Percentiles rank a stretch among this genome's conserved stretches.
These are phyloP conservation scores for Stomorhina lunata DNA, from an alignment of 2,888 invertebrate species.

Conservation along the genomic window DNA sequence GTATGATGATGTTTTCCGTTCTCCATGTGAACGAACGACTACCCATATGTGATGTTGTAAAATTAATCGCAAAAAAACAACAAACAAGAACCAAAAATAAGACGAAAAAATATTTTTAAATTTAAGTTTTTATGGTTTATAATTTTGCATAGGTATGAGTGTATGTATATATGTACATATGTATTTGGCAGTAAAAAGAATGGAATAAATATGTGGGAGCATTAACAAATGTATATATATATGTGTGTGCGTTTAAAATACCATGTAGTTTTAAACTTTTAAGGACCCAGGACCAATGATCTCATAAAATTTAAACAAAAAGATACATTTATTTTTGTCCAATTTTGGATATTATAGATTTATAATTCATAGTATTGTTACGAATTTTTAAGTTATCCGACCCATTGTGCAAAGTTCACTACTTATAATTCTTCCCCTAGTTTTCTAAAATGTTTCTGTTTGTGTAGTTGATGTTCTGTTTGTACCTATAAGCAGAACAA, in stretches of 20 bases:
- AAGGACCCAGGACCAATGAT: no score
- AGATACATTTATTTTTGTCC: no score
- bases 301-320: no score
- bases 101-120: conserved; percentile 37
- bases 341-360: no score
- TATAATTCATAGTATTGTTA: no score
- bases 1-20: conserved; percentile 44
- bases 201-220: background rate
- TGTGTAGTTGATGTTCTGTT: no score
- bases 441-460: no score
- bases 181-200: background rate
- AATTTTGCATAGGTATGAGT: conserved; percentile 14
- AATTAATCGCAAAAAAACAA: background rate
- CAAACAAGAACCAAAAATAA: background rate
- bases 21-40: background rate
- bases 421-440: no score
- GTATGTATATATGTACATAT: background rate
- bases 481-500: no score
- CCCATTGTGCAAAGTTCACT: no score
- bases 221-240: background rate
- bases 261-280: no score
- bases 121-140: conserved; percentile 57
- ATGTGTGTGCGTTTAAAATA: background rate
- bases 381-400: no score
- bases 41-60: conserved; percentile 16